Evolutionary conservation across 2,888 invertebrate species (phyloP).

Genomic region (Dinocampus coccinellae): DNA sequence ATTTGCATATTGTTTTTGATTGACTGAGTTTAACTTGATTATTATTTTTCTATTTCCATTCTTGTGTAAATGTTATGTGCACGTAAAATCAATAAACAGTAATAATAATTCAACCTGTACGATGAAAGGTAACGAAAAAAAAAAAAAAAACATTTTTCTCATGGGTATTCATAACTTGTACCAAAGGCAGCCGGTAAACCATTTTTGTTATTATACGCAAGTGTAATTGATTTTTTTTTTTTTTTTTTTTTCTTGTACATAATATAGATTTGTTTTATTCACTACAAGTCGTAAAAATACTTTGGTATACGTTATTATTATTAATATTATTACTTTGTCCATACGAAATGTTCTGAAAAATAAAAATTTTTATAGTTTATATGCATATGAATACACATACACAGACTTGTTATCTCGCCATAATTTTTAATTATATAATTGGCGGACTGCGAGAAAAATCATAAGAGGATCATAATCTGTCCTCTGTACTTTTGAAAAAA

Average conservation of each 20-base stretch:
- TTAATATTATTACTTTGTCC: constrained; percentile 34
- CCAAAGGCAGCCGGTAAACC: constrained; percentile 46
- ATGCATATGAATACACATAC: constrained; percentile 11
- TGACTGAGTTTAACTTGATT: background rate
- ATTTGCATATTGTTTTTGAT: background rate
- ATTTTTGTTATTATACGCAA: constrained; percentile 32
- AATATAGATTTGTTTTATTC: constrained; percentile 26
- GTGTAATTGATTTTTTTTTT: constrained; percentile 31
- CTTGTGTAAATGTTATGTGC: background rate
- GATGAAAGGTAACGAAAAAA: background rate
- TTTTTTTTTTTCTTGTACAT: no score
- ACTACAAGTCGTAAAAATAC: constrained; percentile 12
- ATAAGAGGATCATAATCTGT: background rate
- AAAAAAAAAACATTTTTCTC: constrained; percentile 15
- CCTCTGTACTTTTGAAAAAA: background rate
- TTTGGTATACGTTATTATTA: constrained; percentile 21
- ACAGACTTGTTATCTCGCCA: constrained; percentile 37
- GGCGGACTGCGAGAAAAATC: background rate
- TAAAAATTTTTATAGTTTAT: constrained; percentile 44
- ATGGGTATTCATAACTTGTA: constrained; percentile 42
- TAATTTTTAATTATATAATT: constrained; percentile 13
- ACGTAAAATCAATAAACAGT: background rate
- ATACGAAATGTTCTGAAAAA: constrained; percentile 38
- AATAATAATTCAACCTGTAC: background rate
- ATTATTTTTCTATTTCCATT: constrained; percentile 1